These are phyloP conservation scores for Tuta absoluta DNA, from an alignment of 2,888 invertebrate species.

Conservation along the genomic window DNA sequence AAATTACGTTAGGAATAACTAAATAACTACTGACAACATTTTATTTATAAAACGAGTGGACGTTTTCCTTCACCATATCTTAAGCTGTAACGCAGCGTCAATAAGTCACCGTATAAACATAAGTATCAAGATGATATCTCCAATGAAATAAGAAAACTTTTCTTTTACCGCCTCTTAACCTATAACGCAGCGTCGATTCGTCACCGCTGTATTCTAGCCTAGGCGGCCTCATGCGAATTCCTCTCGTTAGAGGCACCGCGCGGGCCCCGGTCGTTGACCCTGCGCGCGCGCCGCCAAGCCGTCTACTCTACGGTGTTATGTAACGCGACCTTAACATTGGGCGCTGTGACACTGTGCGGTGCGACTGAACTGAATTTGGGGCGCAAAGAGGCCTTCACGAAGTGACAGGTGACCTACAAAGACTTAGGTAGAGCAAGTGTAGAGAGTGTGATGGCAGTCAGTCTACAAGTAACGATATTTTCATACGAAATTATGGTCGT, in stretches of 20 bases:
- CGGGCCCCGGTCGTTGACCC: conserved; percentile 72
- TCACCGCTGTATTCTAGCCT: conserved; percentile 20
- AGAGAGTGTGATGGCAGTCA: neutral
- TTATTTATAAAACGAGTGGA: too few species aligned
- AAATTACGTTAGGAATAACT: too few species aligned
- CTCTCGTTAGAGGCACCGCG: conserved; percentile 65
- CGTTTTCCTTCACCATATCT: too few species aligned
- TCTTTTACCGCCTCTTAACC: too few species aligned
- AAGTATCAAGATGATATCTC: too few species aligned
- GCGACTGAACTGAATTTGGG: conserved; percentile 14
- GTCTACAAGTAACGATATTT: too few species aligned
- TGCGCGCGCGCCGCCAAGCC: conserved; percentile 74
- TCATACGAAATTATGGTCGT: too few species aligned
- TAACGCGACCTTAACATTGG: conserved; percentile 77
- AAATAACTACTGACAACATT: too few species aligned
- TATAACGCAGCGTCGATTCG: conserved; percentile 7
- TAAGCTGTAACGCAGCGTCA: neutral
- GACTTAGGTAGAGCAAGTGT: neutral
- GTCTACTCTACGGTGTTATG: conserved; percentile 77
- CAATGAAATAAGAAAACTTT: too few species aligned
- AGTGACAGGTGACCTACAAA: conserved; percentile 8
- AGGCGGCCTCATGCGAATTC: conserved; percentile 53
- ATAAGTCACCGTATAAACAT: conserved; percentile 23
- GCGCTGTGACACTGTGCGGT: conserved; percentile 44
- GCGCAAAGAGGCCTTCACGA: neutral